A percentile compares a stretch with the other conserved stretches of the same genome.
phyloP scores from a whole-genome alignment of 2,888 invertebrate genomes.

The Ophion ellenae region DNA sequence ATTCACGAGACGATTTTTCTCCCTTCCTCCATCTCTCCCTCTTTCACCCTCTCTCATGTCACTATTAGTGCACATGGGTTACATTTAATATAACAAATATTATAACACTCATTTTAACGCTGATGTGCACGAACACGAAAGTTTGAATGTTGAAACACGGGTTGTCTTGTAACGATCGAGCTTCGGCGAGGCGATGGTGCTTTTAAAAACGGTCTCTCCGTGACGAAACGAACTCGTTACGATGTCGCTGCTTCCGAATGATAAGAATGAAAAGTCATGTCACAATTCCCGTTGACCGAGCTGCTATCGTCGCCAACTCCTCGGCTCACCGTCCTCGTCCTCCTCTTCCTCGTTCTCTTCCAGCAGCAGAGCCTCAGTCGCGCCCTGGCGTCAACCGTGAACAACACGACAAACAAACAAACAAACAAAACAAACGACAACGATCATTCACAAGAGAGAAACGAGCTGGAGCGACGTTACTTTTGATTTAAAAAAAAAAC shows the following conservation, averaged over 20 bases:
- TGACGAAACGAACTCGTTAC: constrained; percentile 70
- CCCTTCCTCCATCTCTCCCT: constrained; percentile 22
- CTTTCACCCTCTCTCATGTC: constrained; percentile 50
- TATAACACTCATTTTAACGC: constrained; percentile 81
- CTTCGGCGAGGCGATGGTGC: constrained; percentile 70
- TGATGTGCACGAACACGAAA: constrained; percentile 70
- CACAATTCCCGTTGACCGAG: constrained; percentile 72
- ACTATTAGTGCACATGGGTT: constrained; percentile 67
- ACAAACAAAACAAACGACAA: constrained; percentile 22
- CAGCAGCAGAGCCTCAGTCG: constrained; percentile 88
- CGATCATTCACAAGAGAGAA: background rate
- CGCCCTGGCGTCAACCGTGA: constrained; percentile 71
- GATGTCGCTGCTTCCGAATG: constrained; percentile 73
- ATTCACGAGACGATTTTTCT: constrained; percentile 63
- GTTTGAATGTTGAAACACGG: constrained; percentile 70
- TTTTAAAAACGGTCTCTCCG: constrained; percentile 69
- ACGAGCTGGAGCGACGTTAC: background rate
- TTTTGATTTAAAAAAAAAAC: background rate
- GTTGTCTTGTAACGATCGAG: constrained; percentile 72
- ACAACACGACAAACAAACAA: background rate
- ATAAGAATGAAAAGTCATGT: constrained; percentile 64
- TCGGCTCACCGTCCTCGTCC: constrained; percentile 92
- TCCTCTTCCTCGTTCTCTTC: constrained; percentile 95
- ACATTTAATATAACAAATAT: constrained; percentile 79
- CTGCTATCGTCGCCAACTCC: constrained; percentile 95